Percentiles rank a stretch among this genome's conserved stretches.
phyloP scores from a whole-genome alignment of 2,888 invertebrate species.

The Nemotelus nigrinus region DNA sequence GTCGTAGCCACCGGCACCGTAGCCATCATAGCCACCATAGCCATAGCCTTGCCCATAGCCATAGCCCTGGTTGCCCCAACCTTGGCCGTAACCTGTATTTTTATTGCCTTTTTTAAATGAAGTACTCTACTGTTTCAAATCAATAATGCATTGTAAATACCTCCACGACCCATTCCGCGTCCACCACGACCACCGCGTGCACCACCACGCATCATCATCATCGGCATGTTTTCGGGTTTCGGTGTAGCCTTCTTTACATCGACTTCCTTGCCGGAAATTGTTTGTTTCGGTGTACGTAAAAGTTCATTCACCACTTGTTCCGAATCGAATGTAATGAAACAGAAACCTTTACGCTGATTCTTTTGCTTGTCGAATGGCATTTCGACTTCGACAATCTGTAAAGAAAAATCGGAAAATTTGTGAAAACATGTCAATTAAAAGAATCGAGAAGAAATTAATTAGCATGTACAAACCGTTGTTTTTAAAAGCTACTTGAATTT shows the following conservation, averaged over 20 bases:
- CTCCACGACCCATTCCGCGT: conserved; percentile 70
- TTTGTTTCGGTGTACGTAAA: conserved; percentile 91
- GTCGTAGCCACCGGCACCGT: conserved; percentile 76
- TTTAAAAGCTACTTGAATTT: no score
- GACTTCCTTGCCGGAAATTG: conserved; percentile 92
- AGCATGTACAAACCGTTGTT: conserved; percentile 5
- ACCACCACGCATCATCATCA: conserved; percentile 70
- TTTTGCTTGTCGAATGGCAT: conserved; percentile 98
- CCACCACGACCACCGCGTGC: conserved; percentile 75
- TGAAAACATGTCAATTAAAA: no score
- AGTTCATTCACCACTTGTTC: conserved; percentile 93
- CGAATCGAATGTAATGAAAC: conserved; percentile 96
- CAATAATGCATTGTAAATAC: conserved; percentile 57
- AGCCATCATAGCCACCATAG: conserved; percentile 78
- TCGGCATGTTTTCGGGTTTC: conserved; percentile 80
- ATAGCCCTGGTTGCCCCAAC: conserved; percentile 76
- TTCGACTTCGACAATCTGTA: conserved; percentile 92
- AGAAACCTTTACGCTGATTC: conserved; percentile 96
- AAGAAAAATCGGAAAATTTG: conserved; percentile 50
- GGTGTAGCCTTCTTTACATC: conserved; percentile 96
- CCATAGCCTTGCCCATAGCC: conserved; percentile 75
- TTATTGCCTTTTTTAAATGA: conserved; percentile 42
- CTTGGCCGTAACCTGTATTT: conserved; percentile 65
- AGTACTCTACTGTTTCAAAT: conserved; percentile 4
- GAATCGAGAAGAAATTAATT: not conserved